Conservation (phyloP, 2,113 vertebrate genomes). For the Ranitomeya imitator region DNA sequence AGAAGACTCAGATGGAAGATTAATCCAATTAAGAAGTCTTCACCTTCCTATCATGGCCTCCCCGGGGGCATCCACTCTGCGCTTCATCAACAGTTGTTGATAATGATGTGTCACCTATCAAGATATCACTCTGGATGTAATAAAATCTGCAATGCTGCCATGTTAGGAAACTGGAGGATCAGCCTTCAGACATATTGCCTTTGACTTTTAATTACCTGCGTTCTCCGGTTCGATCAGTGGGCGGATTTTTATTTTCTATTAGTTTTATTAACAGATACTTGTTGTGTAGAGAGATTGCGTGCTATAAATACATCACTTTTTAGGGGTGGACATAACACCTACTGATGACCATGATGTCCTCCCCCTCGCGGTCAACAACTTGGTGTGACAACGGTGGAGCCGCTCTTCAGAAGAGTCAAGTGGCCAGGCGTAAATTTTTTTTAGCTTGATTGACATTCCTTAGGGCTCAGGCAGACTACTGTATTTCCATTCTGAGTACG, state of each 20-base stretch:
- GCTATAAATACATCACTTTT: not conserved
- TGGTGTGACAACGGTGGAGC: too few species aligned
- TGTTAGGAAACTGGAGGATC: slow-evolving; percentile 57
- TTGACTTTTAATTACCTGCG: slow-evolving; percentile 63
- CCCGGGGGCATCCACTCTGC: slow-evolving; percentile 56
- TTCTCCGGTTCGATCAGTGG: slow-evolving; percentile 32
- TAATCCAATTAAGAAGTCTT: slow-evolving; percentile 58
- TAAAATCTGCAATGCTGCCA: slow-evolving; percentile 64
- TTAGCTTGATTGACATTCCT: too few species aligned
- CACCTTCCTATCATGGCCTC: slow-evolving; percentile 41
- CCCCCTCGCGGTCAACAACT: too few species aligned
- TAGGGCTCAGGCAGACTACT: too few species aligned
- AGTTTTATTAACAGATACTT: not conserved
- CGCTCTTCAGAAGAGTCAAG: too few species aligned
- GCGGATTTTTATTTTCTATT: not conserved
- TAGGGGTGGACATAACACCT: too few species aligned
- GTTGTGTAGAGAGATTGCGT: not conserved
- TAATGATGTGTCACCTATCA: slow-evolving; percentile 64
- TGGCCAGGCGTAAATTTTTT: too few species aligned
- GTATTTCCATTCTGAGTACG: too few species aligned
- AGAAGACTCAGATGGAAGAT: slow-evolving; percentile 41
- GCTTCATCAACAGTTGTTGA: slow-evolving; percentile 63
- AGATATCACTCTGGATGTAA: slow-evolving; percentile 62
- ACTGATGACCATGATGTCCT: too few species aligned
- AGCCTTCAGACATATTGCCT: slow-evolving; percentile 57